These are phyloP conservation scores for Meda fulgida DNA, from an alignment of 2,797 vertebrate species.

Conservation along the genomic window DNA sequence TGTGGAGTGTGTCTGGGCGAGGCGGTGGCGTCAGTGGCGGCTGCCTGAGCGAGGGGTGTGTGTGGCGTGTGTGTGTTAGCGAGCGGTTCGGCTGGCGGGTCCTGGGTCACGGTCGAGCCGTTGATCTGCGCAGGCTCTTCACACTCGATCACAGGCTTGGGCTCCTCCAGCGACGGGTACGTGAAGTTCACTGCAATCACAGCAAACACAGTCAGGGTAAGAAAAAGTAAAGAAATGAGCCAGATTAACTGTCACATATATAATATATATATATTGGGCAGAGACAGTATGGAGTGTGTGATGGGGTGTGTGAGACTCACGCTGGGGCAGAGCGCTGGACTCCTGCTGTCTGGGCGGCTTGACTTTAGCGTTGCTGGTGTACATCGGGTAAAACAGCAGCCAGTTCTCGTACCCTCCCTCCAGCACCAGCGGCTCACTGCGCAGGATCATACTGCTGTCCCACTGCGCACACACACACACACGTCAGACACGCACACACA, in stretches of 20 bases:
- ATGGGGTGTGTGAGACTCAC: constrained; percentile 75
- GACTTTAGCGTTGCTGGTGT: constrained; percentile 92
- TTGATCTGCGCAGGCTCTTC: constrained; percentile 65
- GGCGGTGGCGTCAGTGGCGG: constrained; percentile 56
- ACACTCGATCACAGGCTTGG: constrained; percentile 78
- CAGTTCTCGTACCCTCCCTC: constrained; percentile 98
- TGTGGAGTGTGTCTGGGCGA: constrained; percentile 83
- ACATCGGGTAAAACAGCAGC: constrained; percentile 97
- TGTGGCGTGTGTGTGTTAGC: background rate
- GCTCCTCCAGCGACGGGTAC: constrained; percentile 93
- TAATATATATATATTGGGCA: too few relatives aligned
- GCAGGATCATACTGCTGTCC: constrained; percentile 92
- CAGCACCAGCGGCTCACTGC: constrained; percentile 90
- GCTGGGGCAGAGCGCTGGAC: constrained; percentile 80
- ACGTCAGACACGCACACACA: background rate
- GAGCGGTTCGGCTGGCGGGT: constrained; percentile 62
- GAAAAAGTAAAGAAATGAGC: too few relatives aligned
- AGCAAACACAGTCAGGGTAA: background rate
- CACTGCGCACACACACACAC: constrained; percentile 78
- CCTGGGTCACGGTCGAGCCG: constrained; percentile 61
- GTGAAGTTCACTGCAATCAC: constrained; percentile 88
- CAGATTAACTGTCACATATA: too few relatives aligned
- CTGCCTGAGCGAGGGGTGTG: background rate
- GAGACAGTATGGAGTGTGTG: too few relatives aligned
- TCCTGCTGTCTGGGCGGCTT: constrained; percentile 81